Evolutionary conservation across 2,888 invertebrate genomes (phyloP), one percentile per base, ranked within the genome.

Genomic region (Cosmia trapezina): DNA sequence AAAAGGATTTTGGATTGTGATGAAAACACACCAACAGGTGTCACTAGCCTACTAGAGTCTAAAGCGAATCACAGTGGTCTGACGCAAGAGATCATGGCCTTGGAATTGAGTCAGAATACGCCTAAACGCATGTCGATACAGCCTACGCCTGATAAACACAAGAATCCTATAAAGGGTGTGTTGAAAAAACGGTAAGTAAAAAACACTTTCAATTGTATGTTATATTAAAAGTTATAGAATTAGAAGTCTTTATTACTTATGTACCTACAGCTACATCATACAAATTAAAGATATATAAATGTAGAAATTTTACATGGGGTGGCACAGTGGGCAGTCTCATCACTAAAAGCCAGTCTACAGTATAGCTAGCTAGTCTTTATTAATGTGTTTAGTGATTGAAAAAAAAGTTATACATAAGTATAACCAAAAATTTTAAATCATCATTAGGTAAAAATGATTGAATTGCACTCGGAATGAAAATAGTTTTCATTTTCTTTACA

Each of bases 51-150:
- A 17, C 86, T 89, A 2, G 95, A 95, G 65, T 94, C 93, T 0
- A 96, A 96, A 70, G 93, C 90, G 73, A 96, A 96, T 73, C 96
- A 96, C 86, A 97, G 97, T 59, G 98, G 98, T 0, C 94, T 98
- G 4, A 98, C 98, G 4, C 97, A 97, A 87, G 98, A 98, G 90
- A 97, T 98, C 54, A 96, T 97, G 91, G 96, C 97, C 0, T 89
- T 98, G 73, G 97, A 97, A 80, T 96, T 98, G 22, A 97, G 96
- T 67, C 97, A 97, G 83, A 97, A 97, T 79, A 97, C 97, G 17
- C 98, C 98, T 0, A 97, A 97, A 89, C 96, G 96, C 73, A 97
- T 96, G 93, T 94, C 96, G n/a, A 91, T 92, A 78, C 95, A 96
- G 71, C 94, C 96, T 1, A 96, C 96, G 7, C 94, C 95, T 0